Percentiles rank a stretch among this genome's conserved stretches.
Evolutionary conservation across 2,888 invertebrate genomes (phyloP).

Genomic region (Dorcus hopei): DNA sequence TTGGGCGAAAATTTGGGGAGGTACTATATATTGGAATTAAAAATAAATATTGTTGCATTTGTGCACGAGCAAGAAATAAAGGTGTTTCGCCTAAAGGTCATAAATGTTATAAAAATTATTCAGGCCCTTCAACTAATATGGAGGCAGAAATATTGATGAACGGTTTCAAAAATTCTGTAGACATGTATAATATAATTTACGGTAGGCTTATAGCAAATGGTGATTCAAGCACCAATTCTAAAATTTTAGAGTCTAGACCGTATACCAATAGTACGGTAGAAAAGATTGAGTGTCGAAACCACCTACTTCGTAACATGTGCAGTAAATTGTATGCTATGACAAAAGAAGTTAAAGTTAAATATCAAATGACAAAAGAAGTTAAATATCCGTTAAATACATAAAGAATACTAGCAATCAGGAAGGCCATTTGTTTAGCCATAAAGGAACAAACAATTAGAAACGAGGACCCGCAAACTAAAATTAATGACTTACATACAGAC

Average conservation of each 20-base stretch:
- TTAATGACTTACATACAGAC: too few species aligned
- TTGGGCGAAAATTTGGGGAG: conserved; percentile 21
- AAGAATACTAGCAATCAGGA: too few species aligned
- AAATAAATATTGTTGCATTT: conserved; percentile 32
- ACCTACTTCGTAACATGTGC: conserved; percentile 21
- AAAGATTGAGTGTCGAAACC: conserved; percentile 25
- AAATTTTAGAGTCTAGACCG: conserved; percentile 13
- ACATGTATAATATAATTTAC: conserved; percentile 21
- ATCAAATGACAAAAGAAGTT: too few species aligned
- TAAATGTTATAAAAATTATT: conserved; percentile 33
- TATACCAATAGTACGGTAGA: conserved; percentile 12
- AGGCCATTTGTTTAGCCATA: too few species aligned
- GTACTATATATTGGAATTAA: too few species aligned
- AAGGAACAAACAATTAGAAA: too few species aligned
- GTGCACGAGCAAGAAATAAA: conserved; percentile 21
- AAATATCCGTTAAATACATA: too few species aligned
- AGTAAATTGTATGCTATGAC: conserved; percentile 10
- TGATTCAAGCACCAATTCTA: conserved; percentile 19
- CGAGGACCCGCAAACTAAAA: too few species aligned
- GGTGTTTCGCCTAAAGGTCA: conserved; percentile 18
- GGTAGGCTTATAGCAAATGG: conserved; percentile 23
- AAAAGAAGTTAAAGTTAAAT: too few species aligned
- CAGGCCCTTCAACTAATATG: conserved; percentile 23
- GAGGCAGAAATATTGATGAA: conserved; percentile 14
- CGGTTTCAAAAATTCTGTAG: conserved; percentile 17